Conservation (phyloP, 2,797 vertebrate genomes). For the Oreochromis grahami region DNA sequence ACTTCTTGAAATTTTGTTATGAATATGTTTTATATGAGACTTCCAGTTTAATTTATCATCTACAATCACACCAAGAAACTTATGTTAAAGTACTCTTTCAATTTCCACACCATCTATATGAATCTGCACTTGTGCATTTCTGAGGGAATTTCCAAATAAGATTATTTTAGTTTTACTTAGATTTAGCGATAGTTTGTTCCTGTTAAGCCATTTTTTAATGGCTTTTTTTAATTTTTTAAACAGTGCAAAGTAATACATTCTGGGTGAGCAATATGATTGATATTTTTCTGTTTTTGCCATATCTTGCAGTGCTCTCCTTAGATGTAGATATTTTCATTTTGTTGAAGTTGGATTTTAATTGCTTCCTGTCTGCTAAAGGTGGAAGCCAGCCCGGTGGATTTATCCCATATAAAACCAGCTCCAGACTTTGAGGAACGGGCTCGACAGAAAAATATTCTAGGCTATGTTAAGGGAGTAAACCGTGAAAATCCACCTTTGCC, state of each 20-base stretch:
- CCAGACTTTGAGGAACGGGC: not conserved
- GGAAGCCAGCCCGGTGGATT: not conserved
- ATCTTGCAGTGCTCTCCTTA: not conserved
- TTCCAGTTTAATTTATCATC: too few species aligned
- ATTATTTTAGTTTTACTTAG: too few species aligned
- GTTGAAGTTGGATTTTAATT: not conserved
- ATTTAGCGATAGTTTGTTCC: too few species aligned
- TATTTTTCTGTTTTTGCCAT: not conserved
- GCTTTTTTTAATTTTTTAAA: too few species aligned
- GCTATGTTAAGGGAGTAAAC: not conserved
- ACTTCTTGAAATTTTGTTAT: too few species aligned
- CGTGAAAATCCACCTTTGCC: not conserved
- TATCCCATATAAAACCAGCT: not conserved
- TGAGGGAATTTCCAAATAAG: too few species aligned
- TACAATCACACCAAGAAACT: too few species aligned
- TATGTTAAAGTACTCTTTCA: too few species aligned
- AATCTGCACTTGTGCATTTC: too few species aligned
- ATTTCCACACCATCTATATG: too few species aligned
- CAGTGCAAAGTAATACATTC: fast-evolving
- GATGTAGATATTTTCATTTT: fast-evolving
- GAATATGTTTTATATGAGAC: too few species aligned
- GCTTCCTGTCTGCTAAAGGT: not conserved
- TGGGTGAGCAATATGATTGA: not conserved
- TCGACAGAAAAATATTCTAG: not conserved
- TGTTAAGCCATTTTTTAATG: too few species aligned